phyloP scores from a whole-genome alignment of 2,888 invertebrate species.

The Polyploca ridens region DNA sequence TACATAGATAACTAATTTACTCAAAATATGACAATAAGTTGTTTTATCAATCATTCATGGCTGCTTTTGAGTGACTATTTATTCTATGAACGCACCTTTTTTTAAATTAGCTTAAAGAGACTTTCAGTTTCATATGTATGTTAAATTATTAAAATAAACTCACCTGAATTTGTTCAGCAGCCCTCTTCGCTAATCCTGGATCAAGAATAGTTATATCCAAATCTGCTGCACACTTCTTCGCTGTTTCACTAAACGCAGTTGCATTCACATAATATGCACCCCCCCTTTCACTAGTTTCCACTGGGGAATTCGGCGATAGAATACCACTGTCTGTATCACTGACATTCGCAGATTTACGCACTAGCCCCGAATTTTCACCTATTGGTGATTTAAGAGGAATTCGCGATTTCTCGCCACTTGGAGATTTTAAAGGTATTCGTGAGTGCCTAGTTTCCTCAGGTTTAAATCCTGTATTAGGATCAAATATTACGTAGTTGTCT shows the following conservation, averaged over 20 bases:
- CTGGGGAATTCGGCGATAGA: conserved; percentile 86
- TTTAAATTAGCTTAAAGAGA: too few species aligned
- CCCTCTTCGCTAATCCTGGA: conserved; percentile 73
- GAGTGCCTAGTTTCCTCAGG: conserved; percentile 58
- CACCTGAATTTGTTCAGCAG: conserved; percentile 79
- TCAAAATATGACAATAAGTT: too few species aligned
- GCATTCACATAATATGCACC: conserved; percentile 73
- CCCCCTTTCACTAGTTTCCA: conserved; percentile 74
- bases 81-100: too few species aligned
- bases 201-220: conserved; percentile 74
- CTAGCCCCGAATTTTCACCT: conserved; percentile 59
- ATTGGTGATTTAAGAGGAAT: conserved; percentile 66
- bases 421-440: conserved; percentile 62
- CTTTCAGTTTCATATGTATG: too few species aligned
- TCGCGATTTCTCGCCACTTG: conserved; percentile 63
- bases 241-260: conserved; percentile 68
- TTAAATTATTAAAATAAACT: conserved; percentile 34
- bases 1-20: too few species aligned
- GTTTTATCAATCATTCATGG: too few species aligned
- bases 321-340: conserved; percentile 88
- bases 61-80: too few species aligned
- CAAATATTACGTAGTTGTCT: conserved; percentile 82
- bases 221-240: conserved; percentile 61
- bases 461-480: conserved; percentile 78
- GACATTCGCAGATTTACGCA: conserved; percentile 72